Conservation (phyloP, 2,113 vertebrate genomes). For the Tachycineta bicolor region DNA sequence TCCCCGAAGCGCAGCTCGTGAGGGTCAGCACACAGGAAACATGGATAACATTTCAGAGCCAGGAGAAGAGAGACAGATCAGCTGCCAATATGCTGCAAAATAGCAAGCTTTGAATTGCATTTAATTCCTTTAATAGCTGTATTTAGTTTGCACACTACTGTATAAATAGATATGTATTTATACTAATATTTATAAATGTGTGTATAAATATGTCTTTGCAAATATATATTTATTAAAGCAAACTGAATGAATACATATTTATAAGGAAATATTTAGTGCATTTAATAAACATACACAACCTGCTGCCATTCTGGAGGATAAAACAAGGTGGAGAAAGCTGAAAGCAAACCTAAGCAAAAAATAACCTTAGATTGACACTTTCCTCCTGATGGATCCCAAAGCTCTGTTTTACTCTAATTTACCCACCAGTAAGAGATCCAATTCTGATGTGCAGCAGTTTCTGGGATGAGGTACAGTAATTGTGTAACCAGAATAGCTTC, state of each 20-base stretch:
- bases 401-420: slow-evolving; percentile 30
- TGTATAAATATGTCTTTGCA: slow-evolving; percentile 9
- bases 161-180: slow-evolving; percentile 35
- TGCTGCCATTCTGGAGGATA: slow-evolving; percentile 17
- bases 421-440: background rate
- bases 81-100: slow-evolving; percentile 13
- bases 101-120: background rate
- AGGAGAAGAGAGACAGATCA: background rate
- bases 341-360: slow-evolving; percentile 40
- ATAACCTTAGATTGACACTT: slow-evolving; percentile 44
- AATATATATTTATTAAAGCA: slow-evolving; percentile 31
- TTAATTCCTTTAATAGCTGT: slow-evolving; percentile 25
- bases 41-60: background rate
- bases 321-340: slow-evolving; percentile 24
- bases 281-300: slow-evolving; percentile 50
- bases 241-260: slow-evolving; percentile 49
- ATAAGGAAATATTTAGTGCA: slow-evolving; percentile 36
- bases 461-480: background rate
- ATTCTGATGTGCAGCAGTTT: slow-evolving; percentile 3
- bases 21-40: background rate
- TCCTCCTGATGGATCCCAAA: slow-evolving; percentile 31
- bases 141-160: background rate
- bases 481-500: slow-evolving; percentile 14
- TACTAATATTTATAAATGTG: slow-evolving; percentile 44
- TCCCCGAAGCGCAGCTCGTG: background rate